A percentile compares a stretch with the other conserved stretches of the same genome.
Evolutionary conservation across 2,888 invertebrate species (phyloP).

Genomic region (Heteromurus nitidus): DNA sequence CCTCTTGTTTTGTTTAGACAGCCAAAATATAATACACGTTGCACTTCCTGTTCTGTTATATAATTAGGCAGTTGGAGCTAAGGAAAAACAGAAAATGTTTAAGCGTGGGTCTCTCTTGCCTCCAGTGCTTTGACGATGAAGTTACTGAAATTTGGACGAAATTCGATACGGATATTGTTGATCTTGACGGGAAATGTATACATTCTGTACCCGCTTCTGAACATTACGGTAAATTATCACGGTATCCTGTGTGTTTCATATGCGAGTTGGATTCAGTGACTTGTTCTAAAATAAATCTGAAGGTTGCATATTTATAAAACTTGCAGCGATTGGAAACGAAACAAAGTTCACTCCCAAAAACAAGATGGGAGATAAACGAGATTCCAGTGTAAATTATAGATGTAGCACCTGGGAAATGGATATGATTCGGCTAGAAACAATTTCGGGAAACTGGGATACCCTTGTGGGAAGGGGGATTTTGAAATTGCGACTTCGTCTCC

Average conservation of each 20-base stretch:
- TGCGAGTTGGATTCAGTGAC: not conserved
- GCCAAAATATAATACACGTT: too few relatives aligned
- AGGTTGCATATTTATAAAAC: not conserved
- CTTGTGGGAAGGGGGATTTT: not conserved
- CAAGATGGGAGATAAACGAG: not conserved
- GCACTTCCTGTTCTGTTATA: too few relatives aligned
- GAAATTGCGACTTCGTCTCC: slow-evolving; percentile 22
- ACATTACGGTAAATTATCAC: slow-evolving; percentile 22
- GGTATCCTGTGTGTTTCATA: not conserved
- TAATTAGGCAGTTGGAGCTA: slow-evolving; percentile 45
- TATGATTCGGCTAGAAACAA: slow-evolving; percentile 8
- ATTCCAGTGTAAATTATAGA: not conserved
- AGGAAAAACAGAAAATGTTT: slow-evolving; percentile 20
- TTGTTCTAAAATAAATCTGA: not conserved
- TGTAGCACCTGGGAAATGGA: slow-evolving; percentile 52
- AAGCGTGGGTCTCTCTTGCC: slow-evolving; percentile 18
- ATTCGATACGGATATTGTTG: slow-evolving; percentile 44
- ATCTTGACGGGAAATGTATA: slow-evolving; percentile 13
- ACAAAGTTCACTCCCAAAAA: slow-evolving; percentile 27
- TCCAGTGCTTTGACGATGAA: slow-evolving; percentile 28
- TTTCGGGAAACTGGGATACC: slow-evolving; percentile 13
- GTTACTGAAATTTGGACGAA: slow-evolving; percentile 33
- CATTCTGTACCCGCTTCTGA: slow-evolving; percentile 11
- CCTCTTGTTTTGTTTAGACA: too few relatives aligned
- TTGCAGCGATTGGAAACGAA: slow-evolving; percentile 16